Evolutionary conservation across 2,797 vertebrate genomes (phyloP), one percentile per base, ranked within the genome.

Genomic region (Silurus lanzhouensis): DNA sequence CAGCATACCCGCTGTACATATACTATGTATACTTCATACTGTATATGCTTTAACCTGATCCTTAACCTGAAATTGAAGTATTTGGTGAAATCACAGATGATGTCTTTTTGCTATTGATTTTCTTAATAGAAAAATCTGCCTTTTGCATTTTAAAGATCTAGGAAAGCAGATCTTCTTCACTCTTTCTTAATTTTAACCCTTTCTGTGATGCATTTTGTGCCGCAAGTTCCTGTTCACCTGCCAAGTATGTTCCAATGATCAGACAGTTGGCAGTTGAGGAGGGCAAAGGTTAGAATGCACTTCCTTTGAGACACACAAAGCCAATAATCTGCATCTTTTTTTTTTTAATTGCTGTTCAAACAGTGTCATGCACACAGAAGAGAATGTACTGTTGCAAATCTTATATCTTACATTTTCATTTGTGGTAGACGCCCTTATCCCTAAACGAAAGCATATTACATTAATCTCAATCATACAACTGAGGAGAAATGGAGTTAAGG

Each of bases 61-160:
- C 75, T 83, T 61, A 61, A 83, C 44, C 60, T 86, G 61, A 78
- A 75, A 64, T 13, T 48, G 10, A n/a, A 17, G 20, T 66, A 31
- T 20, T 64, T 81, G 22, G 31, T 19, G 57, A 76, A 76, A 75
- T 13, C 27, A 3, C 48, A 1, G 38, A 86, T 74, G 81, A 67
- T 83, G 79, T 64, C 76, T 84, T 81, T 82, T 86, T 85, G 79
- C 81, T 85, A 86, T 89, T 89, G 38, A 38, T 38, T 52, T 83
- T 27, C 4, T 83, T 48, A 76, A 89, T 64, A 74, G 87, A 88
- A 91, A 91, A 90, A 90, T 91, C 89, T 91, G 81, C 74, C 8
- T 83, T 71, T 71, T 70, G 64, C 83, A 57, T 86, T 87, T 77
- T 84, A 52, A 10, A 52, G 48, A 52, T 7, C 48, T 52, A 10